Conservation (phyloP, 2,797 vertebrate species). For the Phoebastria nigripes region DNA sequence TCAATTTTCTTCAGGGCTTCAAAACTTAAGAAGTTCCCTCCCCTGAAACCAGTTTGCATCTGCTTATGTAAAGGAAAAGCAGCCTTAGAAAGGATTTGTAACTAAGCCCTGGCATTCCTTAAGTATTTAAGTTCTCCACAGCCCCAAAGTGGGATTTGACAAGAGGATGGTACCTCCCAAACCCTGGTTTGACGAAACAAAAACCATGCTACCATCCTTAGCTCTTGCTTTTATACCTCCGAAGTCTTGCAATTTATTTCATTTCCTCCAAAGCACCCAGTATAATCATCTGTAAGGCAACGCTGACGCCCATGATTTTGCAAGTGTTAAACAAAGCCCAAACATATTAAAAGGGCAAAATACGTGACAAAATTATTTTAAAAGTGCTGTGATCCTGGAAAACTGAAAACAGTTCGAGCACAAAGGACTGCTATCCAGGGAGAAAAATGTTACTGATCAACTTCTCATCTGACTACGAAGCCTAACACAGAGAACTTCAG, state of each 20-base stretch:
- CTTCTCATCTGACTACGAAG: background rate
- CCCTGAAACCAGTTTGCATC: constrained; percentile 18
- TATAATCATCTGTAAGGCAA: background rate
- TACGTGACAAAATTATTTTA: background rate
- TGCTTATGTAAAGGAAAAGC: constrained; percentile 37
- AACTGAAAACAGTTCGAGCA: background rate
- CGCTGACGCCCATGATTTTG: accelerated
- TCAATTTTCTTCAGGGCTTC: constrained; percentile 27
- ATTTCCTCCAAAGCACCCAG: background rate
- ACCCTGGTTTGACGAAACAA: background rate
- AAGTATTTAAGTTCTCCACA: background rate
- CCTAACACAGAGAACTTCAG: background rate
- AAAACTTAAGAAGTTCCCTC: constrained; percentile 12
- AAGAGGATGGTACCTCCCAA: background rate
- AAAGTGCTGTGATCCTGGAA: background rate
- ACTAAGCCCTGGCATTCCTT: constrained; percentile 16
- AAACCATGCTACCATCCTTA: background rate
- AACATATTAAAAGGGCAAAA: background rate
- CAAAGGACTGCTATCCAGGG: background rate
- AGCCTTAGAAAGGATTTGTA: constrained; percentile 33
- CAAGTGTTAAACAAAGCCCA: background rate
- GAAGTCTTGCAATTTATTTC: background rate
- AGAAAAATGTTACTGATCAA: background rate
- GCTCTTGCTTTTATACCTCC: background rate
- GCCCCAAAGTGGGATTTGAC: background rate